These are phyloP conservation scores for Antheraea yamamai DNA, from an alignment of 2,888 invertebrate genomes.

Conservation along the genomic window DNA sequence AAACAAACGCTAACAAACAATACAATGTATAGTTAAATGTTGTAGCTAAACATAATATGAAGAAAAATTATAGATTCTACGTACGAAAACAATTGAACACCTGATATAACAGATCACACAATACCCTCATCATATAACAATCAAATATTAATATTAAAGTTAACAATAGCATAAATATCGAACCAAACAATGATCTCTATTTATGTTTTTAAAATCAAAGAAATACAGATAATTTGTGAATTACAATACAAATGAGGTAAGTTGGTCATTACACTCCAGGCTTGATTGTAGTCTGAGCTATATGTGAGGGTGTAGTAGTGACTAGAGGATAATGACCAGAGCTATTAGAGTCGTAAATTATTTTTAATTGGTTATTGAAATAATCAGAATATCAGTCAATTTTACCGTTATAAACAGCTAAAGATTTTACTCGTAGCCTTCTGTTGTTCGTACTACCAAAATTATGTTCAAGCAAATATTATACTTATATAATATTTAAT, in stretches of 20 bases:
- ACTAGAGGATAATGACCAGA: too few relatives aligned
- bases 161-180: not conserved
- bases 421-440: too few relatives aligned
- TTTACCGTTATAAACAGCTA: too few relatives aligned
- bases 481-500: too few relatives aligned
- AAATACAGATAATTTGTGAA: not conserved
- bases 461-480: too few relatives aligned
- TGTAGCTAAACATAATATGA: not conserved
- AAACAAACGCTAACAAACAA: not conserved
- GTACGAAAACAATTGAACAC: not conserved
- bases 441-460: too few relatives aligned
- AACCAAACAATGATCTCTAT: not conserved
- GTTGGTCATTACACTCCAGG: too few relatives aligned
- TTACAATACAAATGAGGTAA: not conserved
- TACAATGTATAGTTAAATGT: not conserved
- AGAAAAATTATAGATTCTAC: not conserved
- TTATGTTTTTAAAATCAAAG: not conserved
- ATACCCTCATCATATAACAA: not conserved
- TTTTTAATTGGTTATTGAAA: too few relatives aligned
- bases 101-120: not conserved
- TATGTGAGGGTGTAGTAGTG: not conserved
- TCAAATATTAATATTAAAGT: slow-evolving; percentile 2
- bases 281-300: too few relatives aligned
- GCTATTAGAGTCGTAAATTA: too few relatives aligned
- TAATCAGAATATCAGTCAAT: too few relatives aligned